Conservation (phyloP, 2,888 invertebrate species). For the Muscina levida region DNA sequence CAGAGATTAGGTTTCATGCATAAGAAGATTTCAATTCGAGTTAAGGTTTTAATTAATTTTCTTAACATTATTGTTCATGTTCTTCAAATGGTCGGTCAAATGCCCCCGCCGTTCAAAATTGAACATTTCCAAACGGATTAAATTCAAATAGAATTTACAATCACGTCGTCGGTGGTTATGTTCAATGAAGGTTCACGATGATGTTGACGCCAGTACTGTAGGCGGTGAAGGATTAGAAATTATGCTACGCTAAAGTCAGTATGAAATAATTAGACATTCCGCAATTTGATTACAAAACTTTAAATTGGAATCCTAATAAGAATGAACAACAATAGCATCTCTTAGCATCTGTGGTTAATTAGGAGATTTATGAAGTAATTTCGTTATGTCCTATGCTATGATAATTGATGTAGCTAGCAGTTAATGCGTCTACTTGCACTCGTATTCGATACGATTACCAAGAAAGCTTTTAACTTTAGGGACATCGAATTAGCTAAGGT, state of each 20-base stretch:
- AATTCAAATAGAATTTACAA: constrained; percentile 58
- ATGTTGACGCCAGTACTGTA: background rate
- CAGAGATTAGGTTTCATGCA: constrained; percentile 55
- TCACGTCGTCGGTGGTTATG: constrained; percentile 18
- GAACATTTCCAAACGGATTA: constrained; percentile 52
- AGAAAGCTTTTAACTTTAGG: too few species aligned
- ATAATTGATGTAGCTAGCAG: too few species aligned
- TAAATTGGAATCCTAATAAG: constrained; percentile 9
- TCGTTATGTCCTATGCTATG: background rate
- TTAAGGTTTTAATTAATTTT: constrained; percentile 66
- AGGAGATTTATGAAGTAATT: background rate
- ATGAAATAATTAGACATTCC: constrained; percentile 27
- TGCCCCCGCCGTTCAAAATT: constrained; percentile 20
- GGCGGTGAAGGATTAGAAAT: constrained; percentile 20
- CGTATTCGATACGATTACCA: too few species aligned
- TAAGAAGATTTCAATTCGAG: constrained; percentile 60
- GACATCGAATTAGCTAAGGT: too few species aligned
- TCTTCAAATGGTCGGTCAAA: background rate
- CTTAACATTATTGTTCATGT: constrained; percentile 41
- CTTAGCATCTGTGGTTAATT: background rate
- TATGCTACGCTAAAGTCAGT: constrained; percentile 3
- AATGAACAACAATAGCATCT: background rate
- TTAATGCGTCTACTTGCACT: too few species aligned
- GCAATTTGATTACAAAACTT: constrained; percentile 34
- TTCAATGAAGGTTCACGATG: background rate